These are phyloP conservation scores for Sphyrna mokarran DNA, from an alignment of 2,113 vertebrate species.

Conservation along the genomic window DNA sequence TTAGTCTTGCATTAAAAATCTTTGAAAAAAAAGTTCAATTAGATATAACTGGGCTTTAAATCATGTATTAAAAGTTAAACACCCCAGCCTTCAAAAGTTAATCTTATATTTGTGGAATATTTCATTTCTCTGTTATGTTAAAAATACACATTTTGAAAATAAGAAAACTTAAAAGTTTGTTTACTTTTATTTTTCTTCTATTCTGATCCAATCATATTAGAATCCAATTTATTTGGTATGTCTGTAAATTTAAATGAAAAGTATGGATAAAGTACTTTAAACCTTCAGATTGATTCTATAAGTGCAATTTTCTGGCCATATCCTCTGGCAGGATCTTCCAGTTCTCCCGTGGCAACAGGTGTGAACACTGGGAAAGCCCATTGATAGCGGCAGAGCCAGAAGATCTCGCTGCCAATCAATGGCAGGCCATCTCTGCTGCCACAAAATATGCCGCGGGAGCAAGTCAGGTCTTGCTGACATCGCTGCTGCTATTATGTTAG, in stretches of 20 bases:
- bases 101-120: not conserved
- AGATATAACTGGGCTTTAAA: not conserved
- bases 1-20: not conserved
- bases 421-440: too few relatives aligned
- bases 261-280: not conserved
- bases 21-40: not conserved
- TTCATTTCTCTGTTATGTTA: not conserved
- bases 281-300: not conserved
- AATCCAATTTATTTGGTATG: not conserved
- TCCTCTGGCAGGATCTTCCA: too few relatives aligned
- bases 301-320: too few relatives aligned
- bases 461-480: too few relatives aligned
- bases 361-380: too few relatives aligned
- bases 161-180: not conserved
- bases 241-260: not conserved
- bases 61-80: too few relatives aligned
- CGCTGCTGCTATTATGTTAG: too few relatives aligned
- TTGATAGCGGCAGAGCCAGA: too few relatives aligned
- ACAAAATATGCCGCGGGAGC: too few relatives aligned
- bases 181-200: not conserved
- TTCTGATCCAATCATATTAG: not conserved
- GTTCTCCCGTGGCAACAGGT: too few relatives aligned
- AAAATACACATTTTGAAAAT: not conserved
- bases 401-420: too few relatives aligned
- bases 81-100: not conserved